Base-by-base conservation (phyloP, 2,888 invertebrate genomes). In the Apamea crenata region DNA sequence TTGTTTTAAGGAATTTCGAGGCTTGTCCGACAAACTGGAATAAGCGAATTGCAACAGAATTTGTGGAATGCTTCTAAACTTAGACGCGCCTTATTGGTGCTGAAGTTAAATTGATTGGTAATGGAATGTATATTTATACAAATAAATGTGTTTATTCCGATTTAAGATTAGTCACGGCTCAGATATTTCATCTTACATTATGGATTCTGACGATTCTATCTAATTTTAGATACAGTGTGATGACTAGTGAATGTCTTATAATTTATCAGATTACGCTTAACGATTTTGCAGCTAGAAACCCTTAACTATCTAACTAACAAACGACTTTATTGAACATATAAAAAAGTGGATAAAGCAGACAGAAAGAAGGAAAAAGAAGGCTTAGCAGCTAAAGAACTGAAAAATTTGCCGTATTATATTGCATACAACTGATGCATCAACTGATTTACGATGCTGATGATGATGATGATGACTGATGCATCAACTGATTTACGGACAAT, bases 91-190 rank as follows among this genome's bases (percentile, higher is more conserved):
- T 56, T 68, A 86, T 73, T 78, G 65, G 70, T 68, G 16, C 56
- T 18, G 21, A 85, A 56, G 21, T 78, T 50, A 50, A 63, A 83
- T 74, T 83, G 83, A 83, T 86, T 73, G 56, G 68, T 69, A 74
- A 68, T 68, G 50, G 50, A 67, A 67, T 25, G 56, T 59, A 63
- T 75, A 68, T 83, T 79, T 86, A 83, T 63, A 63, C 72, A 83
- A 82, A 86, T 84, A 82, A 78, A 79, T 83, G 69, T 83, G 36
- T 86, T 63, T 74, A 59, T 61, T 40, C 53, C 32, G 65, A 78
- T 86, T 73, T 36, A 36, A 66, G 72, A 79, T 86, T 83, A 84
- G 75, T 84, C 84, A 86, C 40, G 32, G 44, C 25, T 73, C 50
- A 63, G 70, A 66, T 75, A 84, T 84, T 85, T 65, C 61, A 68